Percentiles rank a stretch among this genome's conserved stretches.
Conservation (phyloP, 2,797 vertebrate species). For the Phoebastria nigripes region DNA sequence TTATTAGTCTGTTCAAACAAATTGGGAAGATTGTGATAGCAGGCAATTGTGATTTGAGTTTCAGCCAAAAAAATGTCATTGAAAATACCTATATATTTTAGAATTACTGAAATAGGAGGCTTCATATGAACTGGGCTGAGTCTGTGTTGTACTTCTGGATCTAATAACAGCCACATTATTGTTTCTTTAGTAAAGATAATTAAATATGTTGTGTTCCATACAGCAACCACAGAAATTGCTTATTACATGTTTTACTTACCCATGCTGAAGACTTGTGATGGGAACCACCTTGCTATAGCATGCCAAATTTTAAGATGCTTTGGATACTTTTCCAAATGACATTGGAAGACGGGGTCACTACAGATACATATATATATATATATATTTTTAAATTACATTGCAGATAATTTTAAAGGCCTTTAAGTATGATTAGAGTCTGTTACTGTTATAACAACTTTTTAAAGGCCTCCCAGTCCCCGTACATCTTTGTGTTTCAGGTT, state of each 20-base stretch:
- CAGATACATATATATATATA: not conserved
- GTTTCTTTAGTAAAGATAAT: not conserved
- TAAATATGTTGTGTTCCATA: not conserved
- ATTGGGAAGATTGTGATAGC: not conserved
- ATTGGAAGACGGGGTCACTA: rapidly evolving
- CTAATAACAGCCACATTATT: not conserved
- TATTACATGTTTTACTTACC: not conserved
- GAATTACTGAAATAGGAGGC: not conserved
- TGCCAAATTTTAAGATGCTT: not conserved
- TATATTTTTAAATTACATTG: not conserved
- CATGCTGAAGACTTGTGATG: not conserved
- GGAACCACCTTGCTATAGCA: not conserved
- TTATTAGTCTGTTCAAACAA: not conserved
- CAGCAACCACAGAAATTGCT: not conserved
- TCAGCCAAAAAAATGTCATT: not conserved
- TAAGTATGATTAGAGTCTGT: not conserved
- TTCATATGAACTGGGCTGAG: not conserved
- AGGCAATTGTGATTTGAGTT: not conserved
- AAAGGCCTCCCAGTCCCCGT: not conserved
- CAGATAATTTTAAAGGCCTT: not conserved
- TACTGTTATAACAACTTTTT: not conserved
- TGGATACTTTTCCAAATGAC: not conserved
- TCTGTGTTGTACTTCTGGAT: not conserved
- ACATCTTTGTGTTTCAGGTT: not conserved
- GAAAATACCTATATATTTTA: not conserved